These are phyloP conservation scores for Hecatera dysodea DNA, from an alignment of 2,888 invertebrate genomes.

Conservation along the genomic window DNA sequence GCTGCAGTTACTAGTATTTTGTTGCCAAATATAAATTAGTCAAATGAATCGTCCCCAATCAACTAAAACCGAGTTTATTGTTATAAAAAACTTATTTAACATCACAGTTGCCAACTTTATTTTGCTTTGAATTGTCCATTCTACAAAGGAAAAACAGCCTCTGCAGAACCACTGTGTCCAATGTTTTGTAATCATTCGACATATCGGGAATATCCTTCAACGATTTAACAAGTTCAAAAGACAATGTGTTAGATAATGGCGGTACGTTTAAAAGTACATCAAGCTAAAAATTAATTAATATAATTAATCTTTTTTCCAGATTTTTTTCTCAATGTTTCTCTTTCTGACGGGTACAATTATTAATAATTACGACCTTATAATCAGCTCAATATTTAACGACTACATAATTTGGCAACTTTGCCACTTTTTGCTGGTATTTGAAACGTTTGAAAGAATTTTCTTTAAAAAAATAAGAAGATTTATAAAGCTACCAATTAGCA, in stretches of 20 bases:
- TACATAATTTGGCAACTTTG: no score
- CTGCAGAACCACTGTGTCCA: neutral
- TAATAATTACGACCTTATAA: no score
- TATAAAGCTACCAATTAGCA: no score
- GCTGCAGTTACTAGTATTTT: neutral
- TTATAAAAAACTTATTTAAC: neutral
- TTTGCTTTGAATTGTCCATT: neutral
- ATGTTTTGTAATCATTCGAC: neutral
- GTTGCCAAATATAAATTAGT: constrained; percentile 1
- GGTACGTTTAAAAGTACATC: constrained; percentile 3
- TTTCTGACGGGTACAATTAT: no score
- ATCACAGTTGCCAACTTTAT: neutral
- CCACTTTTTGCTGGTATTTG: no score
- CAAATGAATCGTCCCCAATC: neutral
- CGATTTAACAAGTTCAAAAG: constrained; percentile 4
- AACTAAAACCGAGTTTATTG: neutral
- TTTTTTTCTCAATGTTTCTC: no score
- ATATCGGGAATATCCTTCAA: constrained; percentile 1
- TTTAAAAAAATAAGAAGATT: no score
- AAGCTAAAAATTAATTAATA: no score
- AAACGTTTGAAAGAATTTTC: no score
- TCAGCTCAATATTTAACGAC: no score
- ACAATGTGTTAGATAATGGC: neutral
- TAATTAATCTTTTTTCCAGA: no score
- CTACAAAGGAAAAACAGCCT: neutral